A percentile compares a stretch with the other conserved stretches of the same genome.
Conservation (phyloP, 2,888 invertebrate species). For the Thymelicus lineola region DNA sequence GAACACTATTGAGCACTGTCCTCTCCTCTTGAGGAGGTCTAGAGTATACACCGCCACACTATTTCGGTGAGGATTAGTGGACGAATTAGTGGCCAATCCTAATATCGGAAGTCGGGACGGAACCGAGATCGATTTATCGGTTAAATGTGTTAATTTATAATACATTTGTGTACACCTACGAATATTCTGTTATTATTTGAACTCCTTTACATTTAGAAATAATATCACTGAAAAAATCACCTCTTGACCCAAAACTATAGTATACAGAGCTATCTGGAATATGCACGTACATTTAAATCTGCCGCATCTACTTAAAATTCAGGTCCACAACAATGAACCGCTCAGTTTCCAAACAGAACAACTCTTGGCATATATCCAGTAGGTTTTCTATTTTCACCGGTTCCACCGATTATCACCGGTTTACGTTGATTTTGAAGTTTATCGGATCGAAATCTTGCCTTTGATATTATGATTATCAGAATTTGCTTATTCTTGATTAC, state of each 20-base stretch:
- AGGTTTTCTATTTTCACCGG: slow-evolving; percentile 31
- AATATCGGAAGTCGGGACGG: no score
- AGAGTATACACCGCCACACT: no score
- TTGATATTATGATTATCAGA: background rate
- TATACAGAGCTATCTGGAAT: background rate
- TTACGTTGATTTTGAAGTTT: slow-evolving; percentile 25
- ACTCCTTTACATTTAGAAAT: no score
- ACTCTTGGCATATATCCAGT: slow-evolving; percentile 17
- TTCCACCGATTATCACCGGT: slow-evolving; percentile 19
- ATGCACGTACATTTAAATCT: slow-evolving; percentile 15
- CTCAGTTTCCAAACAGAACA: slow-evolving; percentile 26
- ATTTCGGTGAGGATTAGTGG: no score
- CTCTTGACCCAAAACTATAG: slow-evolving; percentile 8
- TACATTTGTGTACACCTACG: no score
- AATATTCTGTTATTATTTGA: no score
- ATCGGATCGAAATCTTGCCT: background rate
- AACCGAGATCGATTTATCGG: no score
- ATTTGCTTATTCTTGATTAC: no score
- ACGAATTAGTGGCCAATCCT: no score
- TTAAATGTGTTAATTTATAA: no score
- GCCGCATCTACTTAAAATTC: slow-evolving; percentile 34
- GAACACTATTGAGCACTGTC: no score
- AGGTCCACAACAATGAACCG: slow-evolving; percentile 28
- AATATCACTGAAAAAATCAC: background rate
- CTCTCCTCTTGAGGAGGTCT: no score